Percentiles rank a stretch among this genome's conserved stretches.
phyloP scores from a whole-genome alignment of 2,113 vertebrate genomes.

The Neolamprologus fasciatus region DNA sequence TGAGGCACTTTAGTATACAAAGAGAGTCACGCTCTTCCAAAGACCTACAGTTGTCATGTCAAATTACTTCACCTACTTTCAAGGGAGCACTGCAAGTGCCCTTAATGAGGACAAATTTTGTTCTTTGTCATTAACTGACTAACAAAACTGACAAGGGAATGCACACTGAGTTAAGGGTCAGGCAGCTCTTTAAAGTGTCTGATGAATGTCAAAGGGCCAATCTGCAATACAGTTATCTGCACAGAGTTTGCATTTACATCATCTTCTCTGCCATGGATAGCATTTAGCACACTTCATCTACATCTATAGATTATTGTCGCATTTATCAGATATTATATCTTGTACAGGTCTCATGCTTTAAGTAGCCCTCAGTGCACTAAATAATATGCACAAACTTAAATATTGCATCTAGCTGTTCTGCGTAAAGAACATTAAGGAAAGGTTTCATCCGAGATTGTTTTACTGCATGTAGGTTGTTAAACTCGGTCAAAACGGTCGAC shows the following conservation, averaged over 20 bases:
- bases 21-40: not conserved
- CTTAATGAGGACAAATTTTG: not conserved
- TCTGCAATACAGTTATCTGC: not conserved
- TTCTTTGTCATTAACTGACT: not conserved
- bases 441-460: not conserved
- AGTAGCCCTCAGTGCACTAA: not conserved
- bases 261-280: not conserved
- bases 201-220: not conserved
- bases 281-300: not conserved
- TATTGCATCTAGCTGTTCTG: not conserved
- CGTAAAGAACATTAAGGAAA: not conserved
- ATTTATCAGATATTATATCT: not conserved
- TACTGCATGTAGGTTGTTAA: not conserved
- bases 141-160: not conserved
- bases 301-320: not conserved
- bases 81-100: not conserved
- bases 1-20: not conserved
- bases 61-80: not conserved
- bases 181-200: not conserved
- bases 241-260: not conserved
- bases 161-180: not conserved
- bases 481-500: not conserved
- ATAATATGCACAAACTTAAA: not conserved
- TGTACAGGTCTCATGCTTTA: not conserved
- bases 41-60: not conserved